These are phyloP conservation scores for Pyrgus malvae DNA, from an alignment of 2,888 invertebrate genomes.

Conservation along the genomic window DNA sequence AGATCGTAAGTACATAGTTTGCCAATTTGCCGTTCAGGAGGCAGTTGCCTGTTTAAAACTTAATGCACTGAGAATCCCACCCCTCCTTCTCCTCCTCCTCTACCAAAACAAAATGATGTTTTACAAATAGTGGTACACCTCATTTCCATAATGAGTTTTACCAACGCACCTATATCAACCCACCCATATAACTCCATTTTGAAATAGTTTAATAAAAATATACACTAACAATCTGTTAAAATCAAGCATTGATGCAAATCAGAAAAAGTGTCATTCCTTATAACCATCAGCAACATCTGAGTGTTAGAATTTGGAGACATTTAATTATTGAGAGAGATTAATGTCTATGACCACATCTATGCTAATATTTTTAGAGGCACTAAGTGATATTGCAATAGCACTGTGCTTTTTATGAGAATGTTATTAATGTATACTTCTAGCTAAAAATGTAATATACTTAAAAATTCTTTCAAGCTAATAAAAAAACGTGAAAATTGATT, in stretches of 20 bases:
- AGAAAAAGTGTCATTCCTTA: not conserved
- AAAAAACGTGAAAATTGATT: not conserved
- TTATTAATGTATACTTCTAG: slow-evolving; percentile 4
- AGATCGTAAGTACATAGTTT: no score
- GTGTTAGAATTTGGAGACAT: not conserved
- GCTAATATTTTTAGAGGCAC: slow-evolving; percentile 2
- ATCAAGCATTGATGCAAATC: not conserved
- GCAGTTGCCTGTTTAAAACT: no score
- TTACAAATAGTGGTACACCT: no score
- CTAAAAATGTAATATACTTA: no score
- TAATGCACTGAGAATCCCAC: no score
- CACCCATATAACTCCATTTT: no score
- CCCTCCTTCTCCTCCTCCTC: no score
- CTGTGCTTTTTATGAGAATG: slow-evolving; percentile 2
- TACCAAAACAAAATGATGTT: no score
- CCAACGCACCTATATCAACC: no score
- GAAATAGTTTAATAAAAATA: no score
- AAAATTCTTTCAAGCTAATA: slow-evolving; percentile 1
- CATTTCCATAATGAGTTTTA: no score
- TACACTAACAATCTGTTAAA: not conserved
- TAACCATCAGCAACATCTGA: slow-evolving; percentile 15
- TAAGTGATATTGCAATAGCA: slow-evolving; percentile 6
- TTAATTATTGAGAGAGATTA: not conserved
- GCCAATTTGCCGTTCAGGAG: no score
- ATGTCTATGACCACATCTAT: not conserved